These are phyloP conservation scores for Eueremaeus valkanovi DNA, from an alignment of 2,888 invertebrate species.

Conservation along the genomic window DNA sequence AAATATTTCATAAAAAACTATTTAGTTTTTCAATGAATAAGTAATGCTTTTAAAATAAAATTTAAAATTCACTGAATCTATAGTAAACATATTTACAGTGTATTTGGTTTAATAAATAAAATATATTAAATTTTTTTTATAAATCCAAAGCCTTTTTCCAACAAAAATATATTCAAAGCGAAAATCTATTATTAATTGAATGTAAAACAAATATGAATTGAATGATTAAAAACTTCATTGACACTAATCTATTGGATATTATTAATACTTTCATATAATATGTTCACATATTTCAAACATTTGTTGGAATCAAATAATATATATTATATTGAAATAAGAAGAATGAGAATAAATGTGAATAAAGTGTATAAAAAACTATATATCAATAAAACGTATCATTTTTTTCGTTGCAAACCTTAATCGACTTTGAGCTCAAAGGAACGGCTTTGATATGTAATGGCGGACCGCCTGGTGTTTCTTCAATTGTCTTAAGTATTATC, in stretches of 20 bases:
- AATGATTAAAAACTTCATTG: background rate
- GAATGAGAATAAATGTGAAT: background rate
- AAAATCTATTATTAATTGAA: background rate
- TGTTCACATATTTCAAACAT: background rate
- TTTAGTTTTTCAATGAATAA: slow-evolving; percentile 10
- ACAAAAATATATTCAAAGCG: background rate
- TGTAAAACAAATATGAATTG: background rate
- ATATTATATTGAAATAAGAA: background rate
- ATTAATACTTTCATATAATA: background rate
- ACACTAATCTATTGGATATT: background rate
- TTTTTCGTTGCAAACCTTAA: slow-evolving; percentile 43
- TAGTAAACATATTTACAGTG: background rate
- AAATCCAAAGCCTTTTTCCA: background rate
- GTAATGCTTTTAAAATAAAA: slow-evolving; percentile 11
- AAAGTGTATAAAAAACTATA: background rate
- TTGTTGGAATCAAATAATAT: background rate
- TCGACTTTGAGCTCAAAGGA: slow-evolving; percentile 44
- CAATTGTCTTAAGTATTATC: slow-evolving; percentile 50
- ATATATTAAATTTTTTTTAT: background rate
- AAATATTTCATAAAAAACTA: background rate
- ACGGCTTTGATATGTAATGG: slow-evolving; percentile 44
- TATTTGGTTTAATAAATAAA: background rate
- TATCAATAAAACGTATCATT: background rate
- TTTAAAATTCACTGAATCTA: background rate
- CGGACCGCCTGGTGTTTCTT: slow-evolving; percentile 47